Evolutionary conservation across 2,113 vertebrate genomes (phyloP).

Genomic region (Papio anubis): DNA sequence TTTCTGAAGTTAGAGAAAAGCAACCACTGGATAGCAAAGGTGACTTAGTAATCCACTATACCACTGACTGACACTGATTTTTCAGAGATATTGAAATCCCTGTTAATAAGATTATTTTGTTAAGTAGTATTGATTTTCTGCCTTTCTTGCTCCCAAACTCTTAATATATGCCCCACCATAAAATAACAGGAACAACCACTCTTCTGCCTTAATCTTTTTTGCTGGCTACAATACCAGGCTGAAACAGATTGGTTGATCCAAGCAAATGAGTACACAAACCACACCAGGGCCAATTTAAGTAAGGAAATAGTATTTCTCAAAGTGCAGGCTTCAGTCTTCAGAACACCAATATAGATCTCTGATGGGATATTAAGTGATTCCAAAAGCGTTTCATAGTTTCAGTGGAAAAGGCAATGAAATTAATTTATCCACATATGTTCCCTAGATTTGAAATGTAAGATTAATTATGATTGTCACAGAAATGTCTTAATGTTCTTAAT

Average conservation of each 20-base stretch:
- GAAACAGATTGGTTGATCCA: background rate
- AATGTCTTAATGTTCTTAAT: background rate
- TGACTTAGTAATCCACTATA: background rate
- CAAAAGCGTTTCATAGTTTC: background rate
- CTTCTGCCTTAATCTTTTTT: background rate
- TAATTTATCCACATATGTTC: background rate
- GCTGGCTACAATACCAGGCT: background rate
- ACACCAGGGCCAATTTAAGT: background rate
- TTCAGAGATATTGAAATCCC: conserved; percentile 27
- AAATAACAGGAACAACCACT: background rate
- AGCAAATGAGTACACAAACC: background rate
- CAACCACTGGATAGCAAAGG: background rate
- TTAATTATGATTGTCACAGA: background rate
- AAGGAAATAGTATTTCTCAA: conserved; percentile 7
- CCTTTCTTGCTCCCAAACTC: background rate
- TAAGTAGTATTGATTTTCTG: background rate
- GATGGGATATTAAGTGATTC: background rate
- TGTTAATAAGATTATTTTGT: background rate
- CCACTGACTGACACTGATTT: background rate
- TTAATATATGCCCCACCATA: background rate
- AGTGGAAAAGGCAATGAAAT: background rate
- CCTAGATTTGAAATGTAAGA: background rate
- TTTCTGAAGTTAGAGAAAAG: background rate
- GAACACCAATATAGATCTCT: background rate
- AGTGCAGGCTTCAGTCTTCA: background rate